Conservation (phyloP, 1,140 invertebrate species). For the Drosophila ironensis region DNA sequence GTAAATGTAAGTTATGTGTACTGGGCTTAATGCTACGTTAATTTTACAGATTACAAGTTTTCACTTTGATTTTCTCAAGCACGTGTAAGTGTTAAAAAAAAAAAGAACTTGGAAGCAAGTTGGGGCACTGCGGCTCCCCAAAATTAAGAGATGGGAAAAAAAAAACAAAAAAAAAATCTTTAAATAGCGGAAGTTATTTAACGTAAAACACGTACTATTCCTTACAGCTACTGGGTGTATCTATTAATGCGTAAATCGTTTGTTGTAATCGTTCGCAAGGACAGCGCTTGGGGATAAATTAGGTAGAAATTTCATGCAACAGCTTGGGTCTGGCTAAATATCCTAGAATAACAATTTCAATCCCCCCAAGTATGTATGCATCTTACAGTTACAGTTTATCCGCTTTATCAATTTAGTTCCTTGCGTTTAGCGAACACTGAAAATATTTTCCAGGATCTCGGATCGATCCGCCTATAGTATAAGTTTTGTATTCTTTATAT, state of each 20-base stretch:
- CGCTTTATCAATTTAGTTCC: too few relatives aligned
- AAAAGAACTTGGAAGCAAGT: slow-evolving; percentile 3
- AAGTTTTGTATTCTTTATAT: neutral
- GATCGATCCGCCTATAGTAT: slow-evolving; percentile 2
- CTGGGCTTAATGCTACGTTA: slow-evolving; percentile 5
- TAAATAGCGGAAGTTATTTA: slow-evolving; percentile 1
- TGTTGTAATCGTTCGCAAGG: too few relatives aligned
- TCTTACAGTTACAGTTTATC: too few relatives aligned
- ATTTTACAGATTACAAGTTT: slow-evolving; percentile 33
- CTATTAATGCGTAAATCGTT: too few relatives aligned
- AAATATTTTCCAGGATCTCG: neutral
- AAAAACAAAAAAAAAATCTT: slow-evolving; percentile 1
- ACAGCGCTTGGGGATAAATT: too few relatives aligned
- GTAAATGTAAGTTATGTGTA: slow-evolving; percentile 43
- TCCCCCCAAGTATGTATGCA: too few relatives aligned
- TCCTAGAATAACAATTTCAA: too few relatives aligned
- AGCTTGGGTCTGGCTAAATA: too few relatives aligned
- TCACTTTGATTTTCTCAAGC: neutral
- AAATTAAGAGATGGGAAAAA: neutral
- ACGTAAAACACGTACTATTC: slow-evolving; percentile 15
- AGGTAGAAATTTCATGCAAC: too few relatives aligned
- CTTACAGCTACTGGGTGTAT: too few relatives aligned
- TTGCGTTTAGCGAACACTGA: slow-evolving; percentile 1
- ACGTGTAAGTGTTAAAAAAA: slow-evolving; percentile 6
- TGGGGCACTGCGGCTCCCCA: neutral